Percentiles rank a stretch among this genome's conserved stretches.
Conservation (phyloP, 1,140 invertebrate genomes). For the Diorhabda sublineata region DNA sequence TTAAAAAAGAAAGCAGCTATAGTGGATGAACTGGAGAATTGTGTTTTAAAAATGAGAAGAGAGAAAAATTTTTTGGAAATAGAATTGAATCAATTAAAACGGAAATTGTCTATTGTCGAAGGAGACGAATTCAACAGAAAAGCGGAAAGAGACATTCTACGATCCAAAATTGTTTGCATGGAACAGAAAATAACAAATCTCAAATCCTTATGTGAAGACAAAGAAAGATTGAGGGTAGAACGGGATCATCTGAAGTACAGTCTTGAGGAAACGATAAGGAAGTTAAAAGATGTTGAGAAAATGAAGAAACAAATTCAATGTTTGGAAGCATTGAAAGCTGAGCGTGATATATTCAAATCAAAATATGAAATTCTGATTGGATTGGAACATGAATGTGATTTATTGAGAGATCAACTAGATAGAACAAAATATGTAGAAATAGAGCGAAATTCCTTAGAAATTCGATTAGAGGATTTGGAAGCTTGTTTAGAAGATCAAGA, state of each 20-base stretch:
- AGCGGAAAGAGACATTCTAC: conserved; percentile 25
- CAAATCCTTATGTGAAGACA: conserved; percentile 33
- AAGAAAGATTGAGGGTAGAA: conserved; percentile 35
- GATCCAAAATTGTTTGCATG: conserved; percentile 26
- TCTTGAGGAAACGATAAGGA: conserved; percentile 34
- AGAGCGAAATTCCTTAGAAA: conserved; percentile 34
- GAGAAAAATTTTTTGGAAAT: conserved; percentile 31
- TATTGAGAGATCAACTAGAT: conserved; percentile 34
- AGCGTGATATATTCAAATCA: conserved; percentile 38
- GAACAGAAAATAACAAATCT: conserved; percentile 34
- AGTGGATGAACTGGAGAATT: conserved; percentile 27
- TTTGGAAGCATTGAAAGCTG: conserved; percentile 38
- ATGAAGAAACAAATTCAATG: conserved; percentile 35
- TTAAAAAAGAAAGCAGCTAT: conserved; percentile 17
- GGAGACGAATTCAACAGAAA: conserved; percentile 24
- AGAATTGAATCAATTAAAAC: conserved; percentile 31
- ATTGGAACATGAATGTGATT: conserved; percentile 36
- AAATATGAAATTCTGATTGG: conserved; percentile 36
- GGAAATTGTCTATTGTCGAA: conserved; percentile 27
- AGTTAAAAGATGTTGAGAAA: conserved; percentile 38
- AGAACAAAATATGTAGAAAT: conserved; percentile 28
- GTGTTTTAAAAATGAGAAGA: conserved; percentile 28
- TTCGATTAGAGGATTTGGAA: conserved; percentile 38
- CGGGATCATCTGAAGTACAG: conserved; percentile 33
- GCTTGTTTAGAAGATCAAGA: conserved; percentile 42